Evolutionary conservation across 2,888 invertebrate species (phyloP).

Genomic region (Electrophaes corylata): DNA sequence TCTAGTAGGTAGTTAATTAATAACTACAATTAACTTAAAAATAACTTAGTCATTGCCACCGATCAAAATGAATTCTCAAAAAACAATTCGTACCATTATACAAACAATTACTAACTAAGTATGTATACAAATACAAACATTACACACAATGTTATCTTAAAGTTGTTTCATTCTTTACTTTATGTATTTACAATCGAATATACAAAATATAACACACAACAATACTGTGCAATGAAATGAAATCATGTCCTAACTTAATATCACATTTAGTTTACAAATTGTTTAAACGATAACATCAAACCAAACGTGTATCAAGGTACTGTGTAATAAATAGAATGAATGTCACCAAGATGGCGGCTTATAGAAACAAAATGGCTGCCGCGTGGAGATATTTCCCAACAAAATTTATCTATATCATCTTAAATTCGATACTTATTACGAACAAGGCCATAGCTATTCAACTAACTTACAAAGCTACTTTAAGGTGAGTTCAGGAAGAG

Average conservation of each 20-base stretch:
- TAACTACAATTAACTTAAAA: constrained; percentile 12
- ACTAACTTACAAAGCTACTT: neutral
- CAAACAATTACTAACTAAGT: constrained; percentile 40
- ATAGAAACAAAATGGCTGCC: neutral
- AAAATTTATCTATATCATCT: neutral
- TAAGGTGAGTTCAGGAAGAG: no score
- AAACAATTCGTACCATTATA: constrained; percentile 29
- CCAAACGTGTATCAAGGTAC: constrained; percentile 10
- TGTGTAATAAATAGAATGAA: constrained; percentile 7
- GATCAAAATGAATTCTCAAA: constrained; percentile 8
- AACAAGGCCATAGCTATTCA: neutral
- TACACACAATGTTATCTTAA: constrained; percentile 26
- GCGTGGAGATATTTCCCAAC: neutral
- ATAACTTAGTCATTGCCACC: constrained; percentile 2
- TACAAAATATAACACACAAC: constrained; percentile 44
- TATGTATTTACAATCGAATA: constrained; percentile 40
- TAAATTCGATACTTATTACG: constrained; percentile 1
- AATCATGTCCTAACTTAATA: constrained; percentile 65
- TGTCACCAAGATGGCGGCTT: neutral
- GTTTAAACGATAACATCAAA: constrained; percentile 13
- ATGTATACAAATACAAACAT: constrained; percentile 26
- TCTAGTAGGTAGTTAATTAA: neutral
- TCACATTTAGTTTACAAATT: constrained; percentile 62
- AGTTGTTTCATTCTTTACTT: constrained; percentile 36
- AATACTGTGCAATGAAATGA: constrained; percentile 42